These are phyloP conservation scores for Anseranas semipalmata DNA, from an alignment of 2,113 vertebrate genomes.

Conservation along the genomic window DNA sequence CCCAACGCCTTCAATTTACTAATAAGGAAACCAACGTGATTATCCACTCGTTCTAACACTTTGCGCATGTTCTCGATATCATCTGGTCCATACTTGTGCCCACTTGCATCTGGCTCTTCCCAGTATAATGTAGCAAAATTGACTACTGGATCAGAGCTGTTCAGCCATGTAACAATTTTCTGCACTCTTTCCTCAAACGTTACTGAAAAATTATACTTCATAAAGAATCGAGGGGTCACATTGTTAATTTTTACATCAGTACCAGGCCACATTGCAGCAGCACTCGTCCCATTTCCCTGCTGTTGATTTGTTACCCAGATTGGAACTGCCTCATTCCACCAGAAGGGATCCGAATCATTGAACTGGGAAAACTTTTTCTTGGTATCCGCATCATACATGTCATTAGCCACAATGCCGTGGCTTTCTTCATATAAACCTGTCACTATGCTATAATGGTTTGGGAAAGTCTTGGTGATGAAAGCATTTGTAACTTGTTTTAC, in stretches of 20 bases:
- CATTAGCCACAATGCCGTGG: slow-evolving; percentile 90
- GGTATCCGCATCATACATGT: slow-evolving; percentile 86
- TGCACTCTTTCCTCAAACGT: slow-evolving; percentile 81
- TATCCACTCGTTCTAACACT: slow-evolving; percentile 85
- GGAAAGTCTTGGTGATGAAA: slow-evolving; percentile 96
- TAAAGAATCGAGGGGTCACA: slow-evolving; percentile 77
- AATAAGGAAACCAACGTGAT: slow-evolving; percentile 82
- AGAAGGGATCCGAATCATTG: slow-evolving; percentile 82
- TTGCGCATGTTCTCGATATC: slow-evolving; percentile 79
- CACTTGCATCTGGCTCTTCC: slow-evolving; percentile 91
- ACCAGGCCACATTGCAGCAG: slow-evolving; percentile 94
- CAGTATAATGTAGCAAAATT: slow-evolving; percentile 90
- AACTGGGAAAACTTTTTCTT: slow-evolving; percentile 77
- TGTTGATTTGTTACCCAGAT: slow-evolving; percentile 90
- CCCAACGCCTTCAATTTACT: slow-evolving; percentile 77
- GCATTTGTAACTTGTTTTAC: slow-evolving; percentile 88
- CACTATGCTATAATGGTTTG: slow-evolving; percentile 96
- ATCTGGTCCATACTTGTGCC: slow-evolving; percentile 88
- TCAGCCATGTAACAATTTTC: slow-evolving; percentile 83
- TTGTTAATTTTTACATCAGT: slow-evolving; percentile 83
- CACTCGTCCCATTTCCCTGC: slow-evolving; percentile 83
- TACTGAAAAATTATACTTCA: slow-evolving; percentile 77
- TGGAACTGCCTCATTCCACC: slow-evolving; percentile 90
- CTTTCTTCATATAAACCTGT: slow-evolving; percentile 94
- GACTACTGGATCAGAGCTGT: slow-evolving; percentile 68